A percentile compares a stretch with the other conserved stretches of the same genome.
phyloP scores from a whole-genome alignment of 2,888 invertebrate genomes.

The Eucriotettix oculatus region DNA sequence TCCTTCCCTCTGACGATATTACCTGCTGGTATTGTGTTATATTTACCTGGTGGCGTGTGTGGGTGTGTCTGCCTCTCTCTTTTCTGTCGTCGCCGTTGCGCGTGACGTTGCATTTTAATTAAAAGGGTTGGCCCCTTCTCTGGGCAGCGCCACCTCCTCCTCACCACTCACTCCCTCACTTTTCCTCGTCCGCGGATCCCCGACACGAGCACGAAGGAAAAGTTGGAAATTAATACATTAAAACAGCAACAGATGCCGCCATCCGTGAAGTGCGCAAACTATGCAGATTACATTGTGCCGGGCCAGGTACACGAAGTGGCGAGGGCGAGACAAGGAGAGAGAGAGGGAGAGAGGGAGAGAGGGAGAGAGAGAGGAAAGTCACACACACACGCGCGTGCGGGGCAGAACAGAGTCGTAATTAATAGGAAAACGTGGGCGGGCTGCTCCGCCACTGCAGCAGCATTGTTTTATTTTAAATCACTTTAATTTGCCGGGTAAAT shows the following conservation, averaged over 20 bases:
- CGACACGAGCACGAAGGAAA: conserved; percentile 2
- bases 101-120: conserved; percentile 17
- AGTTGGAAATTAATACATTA: conserved; percentile 10
- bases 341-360: no score
- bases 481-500: no score
- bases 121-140: conserved; percentile 18
- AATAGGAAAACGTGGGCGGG: no score
- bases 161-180: conserved; percentile 4
- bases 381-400: no score
- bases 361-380: no score
- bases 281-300: conserved; percentile 4
- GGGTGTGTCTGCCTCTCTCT: no score
- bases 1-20: not conserved
- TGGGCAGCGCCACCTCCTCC: conserved; percentile 17
- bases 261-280: conserved; percentile 6
- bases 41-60: no score
- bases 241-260: conserved; percentile 4
- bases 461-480: no score
- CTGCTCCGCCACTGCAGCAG: no score
- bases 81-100: conserved; percentile 2
- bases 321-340: no score
- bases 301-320: not conserved
- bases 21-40: not conserved
- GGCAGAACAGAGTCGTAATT: no score
- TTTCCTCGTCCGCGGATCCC: not conserved